Percentiles rank a stretch among this genome's conserved stretches.
Evolutionary conservation across 2,888 invertebrate species (phyloP).

Genomic region (Biston betularia): DNA sequence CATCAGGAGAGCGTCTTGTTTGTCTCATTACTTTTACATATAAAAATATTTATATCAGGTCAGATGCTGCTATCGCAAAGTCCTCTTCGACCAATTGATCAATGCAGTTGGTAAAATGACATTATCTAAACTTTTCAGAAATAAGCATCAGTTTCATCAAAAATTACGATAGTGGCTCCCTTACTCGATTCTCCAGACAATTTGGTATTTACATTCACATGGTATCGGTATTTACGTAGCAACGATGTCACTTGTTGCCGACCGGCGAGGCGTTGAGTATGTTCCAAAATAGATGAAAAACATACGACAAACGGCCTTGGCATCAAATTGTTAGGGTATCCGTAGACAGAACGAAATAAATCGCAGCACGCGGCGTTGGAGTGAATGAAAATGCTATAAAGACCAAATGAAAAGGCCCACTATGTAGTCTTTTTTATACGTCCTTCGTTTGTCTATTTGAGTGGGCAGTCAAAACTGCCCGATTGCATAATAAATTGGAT

Average conservation of each 20-base stretch:
- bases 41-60: background rate
- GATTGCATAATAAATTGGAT: too few species aligned
- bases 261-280: background rate
- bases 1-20: too few species aligned
- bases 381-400: background rate
- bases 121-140: background rate
- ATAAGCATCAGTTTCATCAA: background rate
- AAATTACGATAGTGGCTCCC: background rate
- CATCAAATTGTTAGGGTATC: conserved; percentile 1
- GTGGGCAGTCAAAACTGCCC: too few species aligned
- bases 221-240: background rate
- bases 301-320: conserved; percentile 10
- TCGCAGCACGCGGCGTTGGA: background rate
- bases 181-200: background rate
- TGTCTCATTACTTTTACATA: too few species aligned
- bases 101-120: background rate
- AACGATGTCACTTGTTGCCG: background rate
- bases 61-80: background rate
- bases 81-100: background rate
- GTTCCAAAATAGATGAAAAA: conserved; percentile 13
- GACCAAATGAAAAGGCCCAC: background rate
- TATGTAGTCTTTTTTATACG: too few species aligned
- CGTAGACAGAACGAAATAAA: background rate
- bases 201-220: background rate
- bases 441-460: too few species aligned